Conservation (phyloP, 2,113 vertebrate species). For the Ammodytes marinus region DNA sequence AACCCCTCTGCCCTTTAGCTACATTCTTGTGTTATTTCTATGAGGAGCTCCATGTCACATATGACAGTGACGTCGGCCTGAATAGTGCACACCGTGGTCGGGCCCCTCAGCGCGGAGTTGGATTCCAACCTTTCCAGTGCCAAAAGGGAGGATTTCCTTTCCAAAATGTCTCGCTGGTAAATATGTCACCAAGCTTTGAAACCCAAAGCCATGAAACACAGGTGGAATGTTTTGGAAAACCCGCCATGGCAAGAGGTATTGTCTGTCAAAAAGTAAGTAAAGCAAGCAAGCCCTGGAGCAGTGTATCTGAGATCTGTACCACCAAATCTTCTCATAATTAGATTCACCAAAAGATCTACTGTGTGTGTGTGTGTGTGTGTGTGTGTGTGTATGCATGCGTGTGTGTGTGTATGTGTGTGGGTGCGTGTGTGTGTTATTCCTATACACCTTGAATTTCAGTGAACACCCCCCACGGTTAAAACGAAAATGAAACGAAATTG, state of each 20-base stretch:
- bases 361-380: neutral
- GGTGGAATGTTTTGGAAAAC: slow-evolving; percentile 68
- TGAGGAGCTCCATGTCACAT: slow-evolving; percentile 47
- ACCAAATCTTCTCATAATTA: slow-evolving; percentile 57
- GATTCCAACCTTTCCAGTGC: slow-evolving; percentile 58
- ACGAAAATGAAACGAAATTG: slow-evolving; percentile 27
- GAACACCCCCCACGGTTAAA: slow-evolving; percentile 23
- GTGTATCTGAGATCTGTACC: slow-evolving; percentile 42
- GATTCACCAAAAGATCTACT: slow-evolving; percentile 29
- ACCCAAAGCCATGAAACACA: slow-evolving; percentile 66
- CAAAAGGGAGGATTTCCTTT: slow-evolving; percentile 74
- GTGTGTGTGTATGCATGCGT: no score
- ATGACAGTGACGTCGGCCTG: slow-evolving; percentile 34
- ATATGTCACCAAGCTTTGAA: slow-evolving; percentile 67
- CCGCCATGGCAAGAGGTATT: slow-evolving; percentile 53
- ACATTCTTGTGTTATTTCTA: slow-evolving; percentile 39
- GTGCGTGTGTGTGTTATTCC: slow-evolving; percentile 8
- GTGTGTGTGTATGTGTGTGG: no score
- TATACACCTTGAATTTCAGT: slow-evolving; percentile 19
- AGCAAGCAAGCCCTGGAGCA: slow-evolving; percentile 39
- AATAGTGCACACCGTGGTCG: slow-evolving; percentile 32
- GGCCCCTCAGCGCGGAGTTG: slow-evolving; percentile 30
- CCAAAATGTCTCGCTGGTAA: slow-evolving; percentile 70
- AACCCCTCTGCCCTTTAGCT: slow-evolving; percentile 48
- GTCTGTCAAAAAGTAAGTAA: slow-evolving; percentile 29